Evolutionary conservation across 2,888 invertebrate genomes (phyloP).

Genomic region (Mythimna loreyi): DNA sequence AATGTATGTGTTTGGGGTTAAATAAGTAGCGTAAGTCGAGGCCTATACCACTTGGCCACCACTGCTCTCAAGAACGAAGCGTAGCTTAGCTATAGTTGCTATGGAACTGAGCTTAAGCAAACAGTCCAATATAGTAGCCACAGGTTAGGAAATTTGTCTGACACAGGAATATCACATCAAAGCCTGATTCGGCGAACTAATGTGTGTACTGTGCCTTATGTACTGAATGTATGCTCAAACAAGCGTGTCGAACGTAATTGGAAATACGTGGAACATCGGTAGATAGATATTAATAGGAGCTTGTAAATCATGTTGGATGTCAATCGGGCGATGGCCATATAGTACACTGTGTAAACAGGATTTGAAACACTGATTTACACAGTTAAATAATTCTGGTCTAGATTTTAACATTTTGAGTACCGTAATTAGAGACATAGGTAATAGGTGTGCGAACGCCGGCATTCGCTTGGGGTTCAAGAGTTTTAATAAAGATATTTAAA

Average conservation of each 20-base stretch:
- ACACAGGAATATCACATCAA: conserved; percentile 14
- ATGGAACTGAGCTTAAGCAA: neutral
- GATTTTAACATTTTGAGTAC: no score
- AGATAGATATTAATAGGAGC: conserved; percentile 1
- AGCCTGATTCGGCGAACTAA: conserved; percentile 4
- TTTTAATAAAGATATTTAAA: no score
- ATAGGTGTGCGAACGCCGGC: no score
- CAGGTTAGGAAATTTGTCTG: neutral
- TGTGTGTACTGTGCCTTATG: neutral
- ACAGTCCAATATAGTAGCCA: neutral
- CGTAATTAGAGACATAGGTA: no score
- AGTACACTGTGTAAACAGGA: neutral
- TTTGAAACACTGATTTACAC: neutral
- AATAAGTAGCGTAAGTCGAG: no score
- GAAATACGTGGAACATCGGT: conserved; percentile 30
- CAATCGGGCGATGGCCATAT: conserved; percentile 10
- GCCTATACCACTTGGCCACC: no score
- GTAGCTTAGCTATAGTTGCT: neutral
- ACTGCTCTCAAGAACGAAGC: no score
- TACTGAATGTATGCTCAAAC: conserved; percentile 7
- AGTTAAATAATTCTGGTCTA: neutral
- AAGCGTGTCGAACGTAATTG: conserved; percentile 24
- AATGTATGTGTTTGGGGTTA: no score
- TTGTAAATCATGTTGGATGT: conserved; percentile 9
- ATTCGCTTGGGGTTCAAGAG: no score